Evolutionary conservation across 2,113 vertebrate genomes (phyloP).

Genomic region (Alethe castanea): DNA sequence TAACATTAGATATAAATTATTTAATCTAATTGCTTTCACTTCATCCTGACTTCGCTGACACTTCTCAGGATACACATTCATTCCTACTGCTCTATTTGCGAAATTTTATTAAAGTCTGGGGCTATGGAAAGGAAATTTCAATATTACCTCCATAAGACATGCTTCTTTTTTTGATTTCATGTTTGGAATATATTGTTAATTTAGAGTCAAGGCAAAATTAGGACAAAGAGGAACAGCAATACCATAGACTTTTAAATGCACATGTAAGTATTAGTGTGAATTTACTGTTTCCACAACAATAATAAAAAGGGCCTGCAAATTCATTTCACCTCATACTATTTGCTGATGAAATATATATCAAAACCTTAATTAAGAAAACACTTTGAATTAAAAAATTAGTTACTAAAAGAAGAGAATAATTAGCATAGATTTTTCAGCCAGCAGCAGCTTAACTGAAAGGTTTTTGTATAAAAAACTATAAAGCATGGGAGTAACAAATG

Average conservation of each 20-base stretch:
- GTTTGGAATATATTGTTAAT: background rate
- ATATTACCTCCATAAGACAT: background rate
- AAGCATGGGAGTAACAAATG: fast-evolving
- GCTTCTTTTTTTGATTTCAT: background rate
- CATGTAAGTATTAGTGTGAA: background rate
- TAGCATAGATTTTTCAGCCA: background rate
- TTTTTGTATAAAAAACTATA: background rate
- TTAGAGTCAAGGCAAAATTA: background rate
- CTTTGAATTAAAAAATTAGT: background rate
- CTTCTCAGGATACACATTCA: background rate
- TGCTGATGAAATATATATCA: background rate
- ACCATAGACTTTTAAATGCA: background rate
- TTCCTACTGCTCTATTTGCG: background rate
- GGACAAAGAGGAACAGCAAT: background rate
- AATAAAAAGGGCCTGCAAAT: background rate
- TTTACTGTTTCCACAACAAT: background rate
- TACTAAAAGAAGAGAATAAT: background rate
- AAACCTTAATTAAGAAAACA: background rate
- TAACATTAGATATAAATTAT: background rate
- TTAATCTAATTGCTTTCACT: background rate
- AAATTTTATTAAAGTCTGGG: background rate
- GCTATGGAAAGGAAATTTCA: background rate
- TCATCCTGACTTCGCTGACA: background rate
- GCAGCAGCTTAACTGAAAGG: background rate
- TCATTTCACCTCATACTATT: background rate